Percentiles rank a stretch among this genome's conserved stretches.
Conservation (phyloP, 1,140 invertebrate species). For the Notospermus geniculatus region DNA sequence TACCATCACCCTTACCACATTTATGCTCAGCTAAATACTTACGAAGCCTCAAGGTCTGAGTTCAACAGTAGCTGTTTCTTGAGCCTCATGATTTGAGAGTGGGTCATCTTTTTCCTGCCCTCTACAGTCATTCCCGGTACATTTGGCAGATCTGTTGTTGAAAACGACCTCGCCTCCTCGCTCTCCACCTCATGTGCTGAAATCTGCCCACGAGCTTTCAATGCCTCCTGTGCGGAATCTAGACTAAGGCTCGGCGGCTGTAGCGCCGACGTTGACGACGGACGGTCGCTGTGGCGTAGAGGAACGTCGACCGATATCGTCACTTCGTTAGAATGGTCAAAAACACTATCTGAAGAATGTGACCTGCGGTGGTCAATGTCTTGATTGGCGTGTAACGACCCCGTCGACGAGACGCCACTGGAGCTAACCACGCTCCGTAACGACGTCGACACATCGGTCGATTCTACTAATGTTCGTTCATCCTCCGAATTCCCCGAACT, state of each 20-base stretch:
- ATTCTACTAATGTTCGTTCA: conserved; percentile 15
- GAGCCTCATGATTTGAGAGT: conserved; percentile 53
- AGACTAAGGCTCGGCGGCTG: conserved; percentile 7
- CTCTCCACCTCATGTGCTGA: not conserved
- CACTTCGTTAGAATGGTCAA: not conserved
- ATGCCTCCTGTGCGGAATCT: not conserved
- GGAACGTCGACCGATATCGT: not conserved
- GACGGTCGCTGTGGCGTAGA: not conserved
- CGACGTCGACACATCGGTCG: conserved; percentile 31
- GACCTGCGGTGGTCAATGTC: conserved; percentile 45
- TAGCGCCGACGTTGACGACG: conserved; percentile 6
- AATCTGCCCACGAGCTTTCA: not conserved
- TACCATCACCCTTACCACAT: not conserved
- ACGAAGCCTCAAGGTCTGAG: conserved; percentile 60
- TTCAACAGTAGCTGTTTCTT: conserved; percentile 59
- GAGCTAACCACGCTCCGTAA: conserved; percentile 56
- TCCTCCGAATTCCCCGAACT: conserved; percentile 29
- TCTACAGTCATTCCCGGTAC: conserved; percentile 48
- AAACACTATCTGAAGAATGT: conserved; percentile 21
- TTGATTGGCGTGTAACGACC: conserved; percentile 56
- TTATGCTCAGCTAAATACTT: conserved; percentile 35
- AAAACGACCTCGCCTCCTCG: not conserved
- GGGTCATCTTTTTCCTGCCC: conserved; percentile 34
- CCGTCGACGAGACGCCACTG: conserved; percentile 61
- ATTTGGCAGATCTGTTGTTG: not conserved